Base-by-base conservation (phyloP, 2,797 vertebrate genomes). In the Coranthus polyacanthus region DNA sequence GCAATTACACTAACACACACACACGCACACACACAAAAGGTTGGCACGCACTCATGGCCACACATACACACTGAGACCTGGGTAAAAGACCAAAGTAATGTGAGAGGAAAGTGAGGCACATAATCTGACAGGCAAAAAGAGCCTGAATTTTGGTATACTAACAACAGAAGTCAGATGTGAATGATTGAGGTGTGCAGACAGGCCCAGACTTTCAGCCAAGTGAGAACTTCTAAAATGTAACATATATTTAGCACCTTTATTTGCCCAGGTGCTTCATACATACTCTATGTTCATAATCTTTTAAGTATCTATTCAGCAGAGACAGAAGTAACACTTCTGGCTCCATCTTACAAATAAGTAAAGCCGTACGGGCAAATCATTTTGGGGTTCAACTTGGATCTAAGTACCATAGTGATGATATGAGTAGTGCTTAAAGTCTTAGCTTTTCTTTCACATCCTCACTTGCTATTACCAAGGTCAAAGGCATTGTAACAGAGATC, bases 61-160 rank as follows among this genome's bases (percentile, higher is more conserved):
- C 68, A 70, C 54, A 70, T 47, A 72, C 68, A 77, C 74, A 70
- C 70, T 55, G 63, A 26, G 71, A 79, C 74, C 63, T 55, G 74
- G 71, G 67, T 64, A 68, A 75, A 61, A 86, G 73, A 81, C 68
- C 68, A 78, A 82, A 78, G 63, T 67, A 73, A 85, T 71, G 71
- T 68, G 57, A 84, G 87, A 84, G 80, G 62, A 85, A 79, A 82
- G 85, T 79, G 91, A 92, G 92, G 91, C 91, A 92, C 91, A 86
- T 89, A 79, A 81, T 88, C 83, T 83, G 83, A 78, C 75, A 88
- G 86, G 87, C 85, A 66, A 72, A 82, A 70, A 56, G 36, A 82
- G 88, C 87, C 81, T 89, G 77, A 78, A 89, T 85, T 92, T 92
- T 93, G 90, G 89, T 89, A 72, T 90, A 81, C 54, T 84, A 71